phyloP scores from a whole-genome alignment of 2,797 vertebrate species.

The Aulostomus chinensis region DNA sequence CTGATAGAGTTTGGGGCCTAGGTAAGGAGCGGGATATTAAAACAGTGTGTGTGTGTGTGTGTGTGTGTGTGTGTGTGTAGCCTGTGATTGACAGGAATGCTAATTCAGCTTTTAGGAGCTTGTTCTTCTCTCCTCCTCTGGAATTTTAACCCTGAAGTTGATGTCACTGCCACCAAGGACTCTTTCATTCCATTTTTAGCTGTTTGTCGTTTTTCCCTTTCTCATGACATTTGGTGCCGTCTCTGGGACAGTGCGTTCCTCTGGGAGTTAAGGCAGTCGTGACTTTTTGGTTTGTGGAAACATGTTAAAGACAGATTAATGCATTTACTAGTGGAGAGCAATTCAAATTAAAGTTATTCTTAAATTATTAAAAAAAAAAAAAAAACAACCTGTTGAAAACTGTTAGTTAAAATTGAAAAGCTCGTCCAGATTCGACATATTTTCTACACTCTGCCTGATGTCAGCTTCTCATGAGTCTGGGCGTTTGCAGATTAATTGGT shows the following conservation, averaged over 20 bases:
- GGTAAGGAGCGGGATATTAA: slow-evolving; percentile 70
- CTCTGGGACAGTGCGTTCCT: slow-evolving; percentile 54
- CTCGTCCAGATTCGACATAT: too few relatives aligned
- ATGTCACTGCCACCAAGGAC: slow-evolving; percentile 40
- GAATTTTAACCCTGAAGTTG: slow-evolving; percentile 69
- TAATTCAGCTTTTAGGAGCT: slow-evolving; percentile 76
- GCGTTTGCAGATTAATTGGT: slow-evolving; percentile 63
- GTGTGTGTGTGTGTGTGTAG: slow-evolving; percentile 17
- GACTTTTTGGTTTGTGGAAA: slow-evolving; percentile 10
- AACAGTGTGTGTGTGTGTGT: slow-evolving; percentile 45
- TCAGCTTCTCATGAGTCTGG: slow-evolving; percentile 68
- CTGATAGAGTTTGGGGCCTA: slow-evolving; percentile 68
- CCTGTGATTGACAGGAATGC: slow-evolving; percentile 75
- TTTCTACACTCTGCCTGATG: too few relatives aligned
- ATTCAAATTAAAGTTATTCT: slow-evolving; percentile 15
- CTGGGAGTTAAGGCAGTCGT: slow-evolving; percentile 44
- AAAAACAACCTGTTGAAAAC: too few relatives aligned
- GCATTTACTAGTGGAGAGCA: slow-evolving; percentile 11
- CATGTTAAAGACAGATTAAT: slow-evolving; percentile 53
- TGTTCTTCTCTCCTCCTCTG: slow-evolving; percentile 57
- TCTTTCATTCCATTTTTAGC: slow-evolving; percentile 69
- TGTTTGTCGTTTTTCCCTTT: slow-evolving; percentile 59
- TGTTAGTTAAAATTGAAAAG: too few relatives aligned
- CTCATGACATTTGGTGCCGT: slow-evolving; percentile 73
- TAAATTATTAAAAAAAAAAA: background rate